Evolutionary conservation across 2,113 vertebrate genomes (phyloP).

Genomic region (Ahaetulla prasina): DNA sequence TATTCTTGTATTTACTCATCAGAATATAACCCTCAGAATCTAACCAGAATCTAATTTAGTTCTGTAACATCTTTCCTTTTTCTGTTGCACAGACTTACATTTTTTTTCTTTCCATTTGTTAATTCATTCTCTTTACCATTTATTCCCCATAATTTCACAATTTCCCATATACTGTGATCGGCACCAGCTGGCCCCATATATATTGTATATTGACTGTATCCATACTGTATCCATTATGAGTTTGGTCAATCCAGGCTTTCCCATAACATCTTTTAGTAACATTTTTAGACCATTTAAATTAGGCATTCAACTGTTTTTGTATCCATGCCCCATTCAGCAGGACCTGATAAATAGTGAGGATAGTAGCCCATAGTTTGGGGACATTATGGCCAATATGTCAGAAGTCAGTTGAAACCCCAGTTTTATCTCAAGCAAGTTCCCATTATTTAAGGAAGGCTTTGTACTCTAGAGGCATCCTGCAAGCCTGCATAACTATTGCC

Average conservation of each 20-base stretch:
- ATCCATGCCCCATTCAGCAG: background rate
- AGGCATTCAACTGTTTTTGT: background rate
- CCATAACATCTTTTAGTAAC: background rate
- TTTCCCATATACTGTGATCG: background rate
- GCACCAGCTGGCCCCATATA: background rate
- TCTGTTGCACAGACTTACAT: background rate
- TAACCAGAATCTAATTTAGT: background rate
- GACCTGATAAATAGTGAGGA: background rate
- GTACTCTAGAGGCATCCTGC: background rate
- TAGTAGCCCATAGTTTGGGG: background rate
- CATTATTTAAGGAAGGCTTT: background rate
- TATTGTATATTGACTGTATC: background rate
- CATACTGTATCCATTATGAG: background rate
- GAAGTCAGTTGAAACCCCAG: background rate
- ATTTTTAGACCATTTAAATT: background rate
- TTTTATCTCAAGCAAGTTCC: background rate
- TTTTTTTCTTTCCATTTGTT: background rate
- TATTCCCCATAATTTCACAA: background rate
- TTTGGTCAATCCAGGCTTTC: background rate
- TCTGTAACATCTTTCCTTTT: background rate
- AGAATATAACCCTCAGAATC: background rate
- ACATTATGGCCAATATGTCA: background rate
- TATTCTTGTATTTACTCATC: background rate
- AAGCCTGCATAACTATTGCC: background rate
- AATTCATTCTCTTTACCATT: background rate